These are phyloP conservation scores for Atta colombica DNA, from an alignment of 1,140 invertebrate genomes.

Conservation along the genomic window DNA sequence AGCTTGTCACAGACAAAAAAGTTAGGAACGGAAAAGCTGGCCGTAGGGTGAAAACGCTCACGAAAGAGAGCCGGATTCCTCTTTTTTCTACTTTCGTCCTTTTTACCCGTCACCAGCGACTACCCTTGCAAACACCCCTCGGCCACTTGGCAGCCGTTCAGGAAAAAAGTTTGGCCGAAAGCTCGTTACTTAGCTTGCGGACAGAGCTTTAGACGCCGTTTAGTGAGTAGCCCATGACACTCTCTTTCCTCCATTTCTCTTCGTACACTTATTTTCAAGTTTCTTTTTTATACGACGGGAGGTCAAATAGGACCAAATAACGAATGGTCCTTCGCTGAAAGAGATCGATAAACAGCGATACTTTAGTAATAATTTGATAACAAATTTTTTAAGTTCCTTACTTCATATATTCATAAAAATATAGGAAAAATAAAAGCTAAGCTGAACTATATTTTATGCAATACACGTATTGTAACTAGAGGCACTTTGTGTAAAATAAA, in stretches of 20 bases:
- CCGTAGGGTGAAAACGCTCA: constrained; percentile 69
- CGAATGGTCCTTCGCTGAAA: constrained; percentile 53
- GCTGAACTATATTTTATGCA: constrained; percentile 21
- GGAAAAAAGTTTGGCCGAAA: constrained; percentile 79
- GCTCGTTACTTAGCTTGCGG: constrained; percentile 81
- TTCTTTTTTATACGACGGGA: constrained; percentile 48
- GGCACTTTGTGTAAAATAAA: constrained; percentile 16
- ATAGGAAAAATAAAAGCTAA: constrained; percentile 21
- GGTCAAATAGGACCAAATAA: constrained; percentile 62
- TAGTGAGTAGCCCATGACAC: constrained; percentile 71
- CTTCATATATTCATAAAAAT: constrained; percentile 9
- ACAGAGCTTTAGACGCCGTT: constrained; percentile 79
- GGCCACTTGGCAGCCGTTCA: constrained; percentile 81
- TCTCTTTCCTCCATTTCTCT: constrained; percentile 36
- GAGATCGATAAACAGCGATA: constrained; percentile 50
- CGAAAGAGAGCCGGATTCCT: constrained; percentile 66
- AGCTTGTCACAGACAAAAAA: constrained; percentile 73
- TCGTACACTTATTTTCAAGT: constrained; percentile 52
- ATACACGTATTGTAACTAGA: constrained; percentile 1
- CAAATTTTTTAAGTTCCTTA: not conserved
- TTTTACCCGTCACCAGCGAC: constrained; percentile 39
- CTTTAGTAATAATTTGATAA: constrained; percentile 11
- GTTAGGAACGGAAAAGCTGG: constrained; percentile 72
- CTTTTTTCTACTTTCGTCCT: constrained; percentile 65
- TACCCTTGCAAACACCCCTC: constrained; percentile 62